These are phyloP conservation scores for Spodoptera littoralis DNA, from an alignment of 2,888 invertebrate species.

Conservation along the genomic window DNA sequence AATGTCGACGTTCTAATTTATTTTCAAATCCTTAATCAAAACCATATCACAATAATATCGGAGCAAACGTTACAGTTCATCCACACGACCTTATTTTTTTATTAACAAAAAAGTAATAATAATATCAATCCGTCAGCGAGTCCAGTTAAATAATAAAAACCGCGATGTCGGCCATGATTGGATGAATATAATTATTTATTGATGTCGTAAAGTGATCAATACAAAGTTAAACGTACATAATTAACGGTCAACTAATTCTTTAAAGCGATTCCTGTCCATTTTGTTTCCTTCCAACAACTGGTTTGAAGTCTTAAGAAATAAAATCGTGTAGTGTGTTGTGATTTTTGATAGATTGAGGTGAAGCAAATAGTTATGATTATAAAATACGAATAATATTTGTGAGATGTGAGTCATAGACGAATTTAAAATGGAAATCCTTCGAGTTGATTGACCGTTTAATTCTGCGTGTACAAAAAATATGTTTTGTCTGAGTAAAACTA, in stretches of 20 bases:
- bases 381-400: constrained; percentile 10
- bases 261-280: constrained; percentile 54
- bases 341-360: constrained; percentile 32
- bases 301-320: constrained; percentile 30
- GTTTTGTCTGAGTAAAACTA: not conserved
- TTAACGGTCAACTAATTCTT: constrained; percentile 57
- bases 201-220: constrained; percentile 62
- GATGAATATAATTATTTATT: constrained; percentile 61
- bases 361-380: constrained; percentile 33
- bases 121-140: constrained; percentile 49
- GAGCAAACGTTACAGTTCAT: constrained; percentile 18
- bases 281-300: constrained; percentile 45
- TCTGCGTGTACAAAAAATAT: not conserved
- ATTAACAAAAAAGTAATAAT: constrained; percentile 42
- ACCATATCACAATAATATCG: not conserved
- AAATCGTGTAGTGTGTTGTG: constrained; percentile 22
- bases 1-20: constrained; percentile 18
- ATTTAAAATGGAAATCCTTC: constrained; percentile 43
- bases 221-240: constrained; percentile 60
- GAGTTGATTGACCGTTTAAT: constrained; percentile 29
- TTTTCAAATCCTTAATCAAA: constrained; percentile 25
- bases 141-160: constrained; percentile 62
- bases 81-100: constrained; percentile 47
- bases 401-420: constrained; percentile 35
- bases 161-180: constrained; percentile 60